A percentile compares a stretch with the other conserved stretches of the same genome.
Evolutionary conservation across 1,140 invertebrate species (phyloP).

Genomic region (Aphelinus certus): DNA sequence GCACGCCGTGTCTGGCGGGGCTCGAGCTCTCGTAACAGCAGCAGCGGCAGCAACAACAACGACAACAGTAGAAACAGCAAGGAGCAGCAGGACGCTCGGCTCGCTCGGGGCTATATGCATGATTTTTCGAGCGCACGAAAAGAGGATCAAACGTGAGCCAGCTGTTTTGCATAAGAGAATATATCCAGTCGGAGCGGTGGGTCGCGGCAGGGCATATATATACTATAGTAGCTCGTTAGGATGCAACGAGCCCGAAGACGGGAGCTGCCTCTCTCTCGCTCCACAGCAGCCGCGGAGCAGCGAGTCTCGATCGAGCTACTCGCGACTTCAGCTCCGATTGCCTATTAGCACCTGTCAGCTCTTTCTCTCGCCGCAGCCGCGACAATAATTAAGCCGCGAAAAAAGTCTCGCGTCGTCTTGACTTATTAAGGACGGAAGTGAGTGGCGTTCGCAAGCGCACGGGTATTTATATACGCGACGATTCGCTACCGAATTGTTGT

Average conservation of each 20-base stretch:
- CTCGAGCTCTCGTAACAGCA: background rate
- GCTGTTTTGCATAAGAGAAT: too few species aligned
- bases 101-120: background rate
- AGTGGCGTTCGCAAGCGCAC: too few species aligned
- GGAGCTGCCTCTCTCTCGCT: background rate
- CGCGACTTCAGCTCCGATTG: background rate
- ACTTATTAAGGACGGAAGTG: too few species aligned
- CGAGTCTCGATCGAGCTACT: background rate
- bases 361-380: background rate
- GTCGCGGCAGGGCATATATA: background rate
- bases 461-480: too few species aligned
- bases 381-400: constrained; percentile 6
- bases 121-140: constrained; percentile 22
- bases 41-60: background rate
- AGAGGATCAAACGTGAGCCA: constrained; percentile 1
- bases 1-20: too few species aligned
- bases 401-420: too few species aligned
- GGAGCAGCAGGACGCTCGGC: too few species aligned
- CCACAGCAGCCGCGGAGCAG: background rate
- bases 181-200: too few species aligned
- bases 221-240: constrained; percentile 12
- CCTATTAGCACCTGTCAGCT: constrained; percentile 29
- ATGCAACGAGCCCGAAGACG: constrained; percentile 3
- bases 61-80: background rate
- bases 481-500: too few species aligned